Percentiles rank a stretch among this genome's conserved stretches.
These are phyloP conservation scores for Tachycineta bicolor DNA, from an alignment of 2,113 vertebrate genomes.

Conservation along the genomic window DNA sequence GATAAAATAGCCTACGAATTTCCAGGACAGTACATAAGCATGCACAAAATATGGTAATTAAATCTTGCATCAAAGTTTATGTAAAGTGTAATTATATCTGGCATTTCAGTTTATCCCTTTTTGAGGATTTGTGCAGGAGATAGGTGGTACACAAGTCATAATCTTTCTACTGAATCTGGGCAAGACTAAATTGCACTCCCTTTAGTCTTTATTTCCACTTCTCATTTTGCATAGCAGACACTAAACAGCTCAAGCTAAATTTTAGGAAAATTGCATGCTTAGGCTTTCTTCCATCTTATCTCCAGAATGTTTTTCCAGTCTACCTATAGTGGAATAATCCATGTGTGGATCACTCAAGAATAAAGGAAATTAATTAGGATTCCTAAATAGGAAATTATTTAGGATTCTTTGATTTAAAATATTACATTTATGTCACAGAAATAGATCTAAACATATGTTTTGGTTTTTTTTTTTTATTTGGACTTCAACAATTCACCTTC, in stretches of 20 bases:
- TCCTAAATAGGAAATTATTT: neutral
- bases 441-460: neutral
- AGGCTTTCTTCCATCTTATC: neutral
- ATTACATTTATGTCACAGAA: neutral
- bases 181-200: neutral
- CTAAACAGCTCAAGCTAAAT: neutral
- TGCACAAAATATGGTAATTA: neutral
- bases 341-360: neutral
- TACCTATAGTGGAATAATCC: neutral
- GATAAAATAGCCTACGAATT: neutral
- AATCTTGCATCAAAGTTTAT: neutral
- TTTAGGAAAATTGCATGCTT: neutral
- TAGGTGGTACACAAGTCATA: neutral
- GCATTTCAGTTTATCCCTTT: neutral
- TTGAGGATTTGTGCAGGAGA: neutral
- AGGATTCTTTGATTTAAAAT: neutral
- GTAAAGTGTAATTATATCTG: neutral
- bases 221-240: neutral
- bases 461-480: neutral
- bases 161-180: neutral
- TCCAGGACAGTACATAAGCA: neutral
- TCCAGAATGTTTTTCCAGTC: neutral
- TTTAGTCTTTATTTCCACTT: neutral
- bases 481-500: neutral
- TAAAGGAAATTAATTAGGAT: neutral